Percentiles rank a stretch among this genome's conserved stretches.
Conservation (phyloP, 2,888 invertebrate species). For the Euphydryas editha region DNA sequence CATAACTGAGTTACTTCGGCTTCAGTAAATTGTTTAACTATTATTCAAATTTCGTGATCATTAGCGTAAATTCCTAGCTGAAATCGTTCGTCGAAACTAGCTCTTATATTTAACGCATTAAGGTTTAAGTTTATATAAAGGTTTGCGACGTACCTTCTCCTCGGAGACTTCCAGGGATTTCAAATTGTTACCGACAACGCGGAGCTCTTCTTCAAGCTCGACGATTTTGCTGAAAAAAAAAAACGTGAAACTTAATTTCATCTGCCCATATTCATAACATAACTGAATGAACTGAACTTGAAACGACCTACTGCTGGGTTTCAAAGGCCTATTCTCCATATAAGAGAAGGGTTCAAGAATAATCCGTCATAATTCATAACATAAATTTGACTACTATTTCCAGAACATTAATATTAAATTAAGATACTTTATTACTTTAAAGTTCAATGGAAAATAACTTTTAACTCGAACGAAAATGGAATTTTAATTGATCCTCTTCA, state of each 20-base stretch:
- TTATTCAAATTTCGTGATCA: conserved; percentile 27
- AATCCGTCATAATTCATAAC: too few species aligned
- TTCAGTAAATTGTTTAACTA: conserved; percentile 23
- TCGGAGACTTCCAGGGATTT: conserved; percentile 99
- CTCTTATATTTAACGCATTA: conserved; percentile 25
- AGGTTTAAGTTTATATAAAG: too few species aligned
- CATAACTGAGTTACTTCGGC: conserved; percentile 49
- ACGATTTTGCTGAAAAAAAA: conserved; percentile 95
- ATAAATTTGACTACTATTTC: background rate
- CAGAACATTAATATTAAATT: background rate
- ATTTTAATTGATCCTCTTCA: conserved; percentile 13
- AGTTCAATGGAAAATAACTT: background rate
- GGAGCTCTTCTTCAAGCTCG: conserved; percentile 99
- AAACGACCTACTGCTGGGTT: too few species aligned
- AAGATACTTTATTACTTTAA: background rate
- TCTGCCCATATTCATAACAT: conserved; percentile 47
- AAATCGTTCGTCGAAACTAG: conserved; percentile 28
- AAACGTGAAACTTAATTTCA: conserved; percentile 63
- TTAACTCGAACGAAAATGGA: background rate
- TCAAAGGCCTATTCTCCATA: too few species aligned
- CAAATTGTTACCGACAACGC: conserved; percentile 99
- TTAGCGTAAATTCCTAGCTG: conserved; percentile 40
- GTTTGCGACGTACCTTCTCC: conserved; percentile 93
- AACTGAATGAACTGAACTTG: too few species aligned
- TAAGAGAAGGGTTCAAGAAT: too few species aligned